Conservation (phyloP, 2,113 vertebrate genomes). For the Aplodontia rufa region DNA sequence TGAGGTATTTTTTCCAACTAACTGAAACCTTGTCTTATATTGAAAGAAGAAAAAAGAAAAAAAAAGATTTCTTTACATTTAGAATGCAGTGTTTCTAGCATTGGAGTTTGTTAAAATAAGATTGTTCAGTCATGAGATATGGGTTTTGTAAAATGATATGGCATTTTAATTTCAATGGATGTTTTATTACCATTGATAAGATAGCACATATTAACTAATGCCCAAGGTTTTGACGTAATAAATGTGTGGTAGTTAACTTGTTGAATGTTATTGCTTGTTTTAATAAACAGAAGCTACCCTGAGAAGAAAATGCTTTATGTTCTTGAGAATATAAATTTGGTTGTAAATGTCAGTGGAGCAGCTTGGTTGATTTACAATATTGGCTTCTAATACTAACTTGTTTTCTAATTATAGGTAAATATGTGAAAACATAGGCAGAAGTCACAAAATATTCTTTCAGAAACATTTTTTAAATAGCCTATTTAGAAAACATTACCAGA, state of each 20-base stretch:
- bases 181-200: constrained; percentile 80
- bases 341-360: constrained; percentile 62
- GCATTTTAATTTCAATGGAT: constrained; percentile 67
- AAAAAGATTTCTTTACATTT: neutral
- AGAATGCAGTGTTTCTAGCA: neutral
- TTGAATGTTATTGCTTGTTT: constrained; percentile 56
- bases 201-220: constrained; percentile 60
- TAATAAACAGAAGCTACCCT: constrained; percentile 57
- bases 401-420: constrained; percentile 36
- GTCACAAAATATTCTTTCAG: constrained; percentile 4
- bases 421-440: neutral
- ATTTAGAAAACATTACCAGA: constrained; percentile 42
- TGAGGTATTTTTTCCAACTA: neutral
- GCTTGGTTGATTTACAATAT: constrained; percentile 42
- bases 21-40: neutral
- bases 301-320: constrained; percentile 65
- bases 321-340: constrained; percentile 73
- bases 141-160: constrained; percentile 65
- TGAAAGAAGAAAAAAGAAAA: too few relatives aligned
- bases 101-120: neutral
- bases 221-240: constrained; percentile 78
- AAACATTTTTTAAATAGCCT: neutral
- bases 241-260: constrained; percentile 65
- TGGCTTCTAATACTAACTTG: constrained; percentile 26
- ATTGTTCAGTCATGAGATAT: constrained; percentile 33